Evolutionary conservation across 2,888 invertebrate species (phyloP), one percentile per base, ranked within the genome.

Genomic region (Drosophila imparisetae): DNA sequence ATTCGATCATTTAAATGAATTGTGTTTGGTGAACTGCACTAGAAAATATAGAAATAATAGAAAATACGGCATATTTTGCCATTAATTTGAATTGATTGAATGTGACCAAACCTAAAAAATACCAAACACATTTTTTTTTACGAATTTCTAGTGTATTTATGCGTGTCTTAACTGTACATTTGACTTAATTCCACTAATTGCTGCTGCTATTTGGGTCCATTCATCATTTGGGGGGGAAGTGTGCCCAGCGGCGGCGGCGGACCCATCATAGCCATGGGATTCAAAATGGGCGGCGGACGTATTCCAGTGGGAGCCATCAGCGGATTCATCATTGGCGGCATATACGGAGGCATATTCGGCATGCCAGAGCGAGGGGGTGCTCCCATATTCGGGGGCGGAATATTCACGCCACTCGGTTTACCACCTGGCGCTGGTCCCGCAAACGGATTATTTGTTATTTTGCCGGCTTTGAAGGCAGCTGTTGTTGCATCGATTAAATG

Each of bases 401-500:
- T 96, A 1, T 96, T 95, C 10, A 96, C 97, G 30, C 96, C 96
- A 57, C 94, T 93, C 1, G 92, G 92, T 83, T 95, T 96, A 24
- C 53, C 70, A 8, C 87, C 76, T 4, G 94, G 94, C n/a, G 93
- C 36, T 1, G 83, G 93, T 5, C 94, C 94, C 29, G 96, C 96
- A 90, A 98, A 98, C 57, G 98, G 98, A 94, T 98, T 98, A 68
- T 97, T 96, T 11, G 97, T 96, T 73, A 98, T 98, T 94, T 98
- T 98, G 49, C 98, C 98, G 50, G 98, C 98, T 93, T 98, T 98
- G 91, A 98, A 99, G 1, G 98, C 98, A 11, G 99, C 98, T 63
- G 99, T 98, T 32, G 98, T 98, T n/a, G 98, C 98, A 92, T 99
- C 99, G 79, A 99, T 99, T 63, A 99, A 94, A 93, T 98, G 97